Conservation (phyloP, 2,113 vertebrate genomes). For the Physeter macrocephalus region DNA sequence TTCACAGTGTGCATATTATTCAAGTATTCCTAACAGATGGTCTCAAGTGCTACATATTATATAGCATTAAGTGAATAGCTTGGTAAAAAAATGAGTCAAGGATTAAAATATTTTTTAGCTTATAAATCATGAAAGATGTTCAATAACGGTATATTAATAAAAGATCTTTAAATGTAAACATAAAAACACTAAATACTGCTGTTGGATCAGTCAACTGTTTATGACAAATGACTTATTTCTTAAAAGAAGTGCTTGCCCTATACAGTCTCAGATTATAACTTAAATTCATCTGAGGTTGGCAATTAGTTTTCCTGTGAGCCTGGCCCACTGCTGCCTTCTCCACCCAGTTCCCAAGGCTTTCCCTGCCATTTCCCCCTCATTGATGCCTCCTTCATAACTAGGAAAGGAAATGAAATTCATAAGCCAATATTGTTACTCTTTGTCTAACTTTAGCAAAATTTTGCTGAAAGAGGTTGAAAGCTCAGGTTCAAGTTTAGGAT, state of each 20-base stretch:
- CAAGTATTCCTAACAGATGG: conserved; percentile 66
- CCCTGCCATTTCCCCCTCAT: background rate
- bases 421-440: background rate
- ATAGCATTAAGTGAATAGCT: conserved; percentile 54
- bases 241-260: background rate
- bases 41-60: conserved; percentile 48
- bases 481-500: background rate
- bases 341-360: too few relatives aligned
- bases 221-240: background rate
- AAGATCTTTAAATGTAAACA: conserved; percentile 41
- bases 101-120: conserved; percentile 69
- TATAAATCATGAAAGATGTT: conserved; percentile 67
- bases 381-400: background rate
- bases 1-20: conserved; percentile 38
- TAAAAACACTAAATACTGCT: conserved; percentile 24
- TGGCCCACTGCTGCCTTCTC: background rate
- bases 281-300: background rate
- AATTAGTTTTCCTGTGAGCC: background rate
- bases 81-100: conserved; percentile 68
- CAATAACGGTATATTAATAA: conserved; percentile 35
- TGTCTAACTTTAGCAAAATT: background rate
- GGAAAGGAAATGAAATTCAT: background rate
- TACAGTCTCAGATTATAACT: background rate
- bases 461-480: background rate
- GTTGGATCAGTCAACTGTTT: background rate